phyloP scores from a whole-genome alignment of 2,113 vertebrate species.

The Amphiprion ocellaris region DNA sequence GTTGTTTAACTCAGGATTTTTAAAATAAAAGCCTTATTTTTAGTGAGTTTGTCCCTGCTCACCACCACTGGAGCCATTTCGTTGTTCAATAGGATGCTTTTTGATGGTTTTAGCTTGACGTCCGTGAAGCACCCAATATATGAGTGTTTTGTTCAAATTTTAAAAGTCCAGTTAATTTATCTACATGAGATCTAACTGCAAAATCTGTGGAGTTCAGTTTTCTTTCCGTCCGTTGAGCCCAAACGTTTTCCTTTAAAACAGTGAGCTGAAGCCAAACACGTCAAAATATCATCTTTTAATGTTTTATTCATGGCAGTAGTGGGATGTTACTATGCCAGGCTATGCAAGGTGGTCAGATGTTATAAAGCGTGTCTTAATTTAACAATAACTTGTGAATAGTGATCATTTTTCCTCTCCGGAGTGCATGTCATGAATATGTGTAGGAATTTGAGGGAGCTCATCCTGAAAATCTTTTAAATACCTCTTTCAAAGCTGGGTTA shows the following conservation, averaged over 20 bases:
- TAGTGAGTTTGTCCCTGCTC: constrained; percentile 8
- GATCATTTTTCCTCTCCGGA: constrained; percentile 7
- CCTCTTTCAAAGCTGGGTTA: background rate
- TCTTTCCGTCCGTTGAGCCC: background rate
- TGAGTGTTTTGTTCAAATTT: constrained; percentile 1
- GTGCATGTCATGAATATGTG: background rate
- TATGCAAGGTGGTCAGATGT: constrained; percentile 30
- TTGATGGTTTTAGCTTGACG: constrained; percentile 28
- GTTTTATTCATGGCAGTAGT: constrained; percentile 45
- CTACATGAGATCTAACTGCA: background rate
- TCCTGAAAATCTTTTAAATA: constrained; percentile 23
- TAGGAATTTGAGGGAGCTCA: background rate
- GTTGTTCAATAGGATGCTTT: constrained; percentile 1
- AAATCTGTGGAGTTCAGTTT: background rate
- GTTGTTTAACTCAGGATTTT: constrained; percentile 82
- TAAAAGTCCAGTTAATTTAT: background rate
- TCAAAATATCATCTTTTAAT: constrained; percentile 39
- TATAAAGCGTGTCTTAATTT: constrained; percentile 56
- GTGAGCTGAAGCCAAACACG: constrained; percentile 6
- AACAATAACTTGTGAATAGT: constrained; percentile 42
- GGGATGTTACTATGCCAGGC: constrained; percentile 22
- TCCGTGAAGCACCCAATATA: constrained; percentile 10
- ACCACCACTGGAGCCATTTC: background rate
- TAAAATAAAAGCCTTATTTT: constrained; percentile 52
- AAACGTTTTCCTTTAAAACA: background rate